phyloP scores from a whole-genome alignment of 2,797 vertebrate species.

The Periophthalmus magnuspinnatus region DNA sequence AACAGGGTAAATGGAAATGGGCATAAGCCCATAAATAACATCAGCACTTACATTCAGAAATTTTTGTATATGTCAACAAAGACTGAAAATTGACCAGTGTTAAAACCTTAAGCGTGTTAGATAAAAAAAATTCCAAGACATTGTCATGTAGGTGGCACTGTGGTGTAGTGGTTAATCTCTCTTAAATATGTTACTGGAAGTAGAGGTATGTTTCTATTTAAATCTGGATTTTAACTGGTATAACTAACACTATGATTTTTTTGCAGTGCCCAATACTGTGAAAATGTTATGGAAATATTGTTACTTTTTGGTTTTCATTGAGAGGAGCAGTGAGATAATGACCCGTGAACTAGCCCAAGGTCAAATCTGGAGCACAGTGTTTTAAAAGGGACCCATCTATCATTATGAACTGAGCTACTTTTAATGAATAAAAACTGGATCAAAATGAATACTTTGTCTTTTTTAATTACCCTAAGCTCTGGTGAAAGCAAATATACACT shows the following conservation, averaged over 20 bases:
- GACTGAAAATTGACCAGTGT: not conserved
- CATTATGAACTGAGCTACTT: too few relatives aligned
- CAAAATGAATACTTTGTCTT: too few relatives aligned
- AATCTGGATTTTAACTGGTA: constrained; percentile 3
- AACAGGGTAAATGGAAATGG: not conserved
- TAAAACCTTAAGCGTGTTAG: not conserved
- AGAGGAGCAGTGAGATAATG: not conserved
- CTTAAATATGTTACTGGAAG: not conserved
- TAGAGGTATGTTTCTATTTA: not conserved
- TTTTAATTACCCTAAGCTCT: too few relatives aligned
- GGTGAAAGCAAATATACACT: too few relatives aligned
- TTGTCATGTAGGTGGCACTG: not conserved
- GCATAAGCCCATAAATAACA: not conserved
- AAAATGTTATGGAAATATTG: not conserved
- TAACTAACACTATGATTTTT: not conserved
- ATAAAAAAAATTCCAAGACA: too few relatives aligned
- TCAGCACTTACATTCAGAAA: not conserved
- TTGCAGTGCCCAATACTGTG: not conserved
- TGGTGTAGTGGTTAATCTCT: not conserved
- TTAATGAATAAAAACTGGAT: too few relatives aligned
- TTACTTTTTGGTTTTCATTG: not conserved
- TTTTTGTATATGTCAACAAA: not conserved
- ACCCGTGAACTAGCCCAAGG: too few relatives aligned
- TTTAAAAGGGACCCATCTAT: too few relatives aligned
- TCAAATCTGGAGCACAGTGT: too few relatives aligned